Evolutionary conservation across 64 coral and sea anemone genomes (phyloP).

Genomic region (Porites australiensis): DNA sequence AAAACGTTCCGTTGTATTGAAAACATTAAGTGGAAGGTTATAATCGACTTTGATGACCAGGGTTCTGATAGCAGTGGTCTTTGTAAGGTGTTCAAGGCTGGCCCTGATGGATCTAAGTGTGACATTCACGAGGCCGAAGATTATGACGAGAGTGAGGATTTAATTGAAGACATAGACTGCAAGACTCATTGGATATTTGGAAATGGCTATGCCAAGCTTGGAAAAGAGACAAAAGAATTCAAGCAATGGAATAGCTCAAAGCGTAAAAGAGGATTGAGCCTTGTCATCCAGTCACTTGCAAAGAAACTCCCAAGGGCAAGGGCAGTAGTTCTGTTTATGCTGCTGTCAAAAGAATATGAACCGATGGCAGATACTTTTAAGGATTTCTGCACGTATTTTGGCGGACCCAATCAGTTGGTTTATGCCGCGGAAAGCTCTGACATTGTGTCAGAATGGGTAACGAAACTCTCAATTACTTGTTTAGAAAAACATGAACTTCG

Average conservation of each 20-base stretch:
- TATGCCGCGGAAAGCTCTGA: conserved; percentile 53
- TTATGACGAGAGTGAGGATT: conserved; percentile 17
- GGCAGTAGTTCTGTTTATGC: conserved; percentile 54
- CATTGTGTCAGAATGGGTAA: conserved; percentile 36
- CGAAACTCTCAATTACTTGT: conserved; percentile 30
- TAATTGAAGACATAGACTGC: conserved; percentile 15
- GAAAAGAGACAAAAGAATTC: conserved; percentile 7
- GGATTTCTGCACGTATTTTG: conserved; percentile 58
- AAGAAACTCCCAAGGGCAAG: conserved; percentile 33
- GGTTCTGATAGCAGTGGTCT: conserved; percentile 33
- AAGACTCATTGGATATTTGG: conserved; percentile 63
- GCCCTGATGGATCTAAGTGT: conserved; percentile 3
- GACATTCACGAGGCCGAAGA: conserved; percentile 67
- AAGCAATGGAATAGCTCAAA: conserved; percentile 60
- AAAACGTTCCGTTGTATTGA: conserved; percentile 47
- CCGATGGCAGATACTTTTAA: conserved; percentile 53
- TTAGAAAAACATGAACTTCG: conserved; percentile 19
- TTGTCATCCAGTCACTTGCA: conserved; percentile 46
- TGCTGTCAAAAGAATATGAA: conserved; percentile 47
- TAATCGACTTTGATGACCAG: conserved; percentile 69
- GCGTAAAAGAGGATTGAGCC: conserved; percentile 52
- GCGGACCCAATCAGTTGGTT: conserved; percentile 51
- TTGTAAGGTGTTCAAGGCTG: conserved; percentile 44
- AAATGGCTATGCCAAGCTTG: conserved; percentile 48
- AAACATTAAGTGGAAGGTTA: conserved; percentile 44